Evolutionary conservation across 1,140 invertebrate species (phyloP).

Genomic region (Atta texana): DNA sequence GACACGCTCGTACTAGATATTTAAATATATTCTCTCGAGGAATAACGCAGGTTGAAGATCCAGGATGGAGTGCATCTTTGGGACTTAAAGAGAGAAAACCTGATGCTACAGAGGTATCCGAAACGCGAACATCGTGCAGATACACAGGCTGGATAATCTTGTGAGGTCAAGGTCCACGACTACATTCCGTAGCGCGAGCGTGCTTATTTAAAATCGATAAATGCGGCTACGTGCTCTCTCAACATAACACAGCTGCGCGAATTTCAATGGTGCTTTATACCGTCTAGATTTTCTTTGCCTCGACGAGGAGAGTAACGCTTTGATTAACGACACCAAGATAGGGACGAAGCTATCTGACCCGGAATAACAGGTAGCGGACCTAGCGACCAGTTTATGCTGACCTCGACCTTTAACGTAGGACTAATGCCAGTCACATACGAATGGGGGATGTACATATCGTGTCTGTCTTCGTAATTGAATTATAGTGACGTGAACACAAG

Average conservation of each 20-base stretch:
- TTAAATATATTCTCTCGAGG: slow-evolving; percentile 27
- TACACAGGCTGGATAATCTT: neutral
- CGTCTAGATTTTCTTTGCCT: too few relatives aligned
- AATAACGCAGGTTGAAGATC: neutral
- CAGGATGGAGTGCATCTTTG: slow-evolving; percentile 10
- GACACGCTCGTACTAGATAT: slow-evolving; percentile 40
- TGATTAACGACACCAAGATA: slow-evolving; percentile 19
- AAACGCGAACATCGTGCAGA: neutral
- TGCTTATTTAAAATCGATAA: slow-evolving; percentile 62
- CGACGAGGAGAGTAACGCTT: neutral
- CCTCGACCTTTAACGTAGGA: slow-evolving; percentile 55
- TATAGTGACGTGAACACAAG: slow-evolving; percentile 49
- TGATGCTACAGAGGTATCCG: neutral
- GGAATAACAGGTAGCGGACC: slow-evolving; percentile 43
- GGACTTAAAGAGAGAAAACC: neutral
- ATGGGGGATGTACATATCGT: slow-evolving; percentile 13
- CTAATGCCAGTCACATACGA: slow-evolving; percentile 37
- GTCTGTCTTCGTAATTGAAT: slow-evolving; percentile 65
- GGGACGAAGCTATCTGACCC: neutral
- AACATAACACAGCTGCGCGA: slow-evolving; percentile 3
- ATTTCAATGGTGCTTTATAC: slow-evolving; percentile 5
- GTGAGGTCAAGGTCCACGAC: slow-evolving; percentile 44
- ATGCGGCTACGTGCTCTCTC: slow-evolving; percentile 25
- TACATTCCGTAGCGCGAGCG: slow-evolving; percentile 28
- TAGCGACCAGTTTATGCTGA: slow-evolving; percentile 23